A percentile compares a stretch with the other conserved stretches of the same genome.
Conservation (phyloP, 2,797 vertebrate species). For the Morus bassanus region DNA sequence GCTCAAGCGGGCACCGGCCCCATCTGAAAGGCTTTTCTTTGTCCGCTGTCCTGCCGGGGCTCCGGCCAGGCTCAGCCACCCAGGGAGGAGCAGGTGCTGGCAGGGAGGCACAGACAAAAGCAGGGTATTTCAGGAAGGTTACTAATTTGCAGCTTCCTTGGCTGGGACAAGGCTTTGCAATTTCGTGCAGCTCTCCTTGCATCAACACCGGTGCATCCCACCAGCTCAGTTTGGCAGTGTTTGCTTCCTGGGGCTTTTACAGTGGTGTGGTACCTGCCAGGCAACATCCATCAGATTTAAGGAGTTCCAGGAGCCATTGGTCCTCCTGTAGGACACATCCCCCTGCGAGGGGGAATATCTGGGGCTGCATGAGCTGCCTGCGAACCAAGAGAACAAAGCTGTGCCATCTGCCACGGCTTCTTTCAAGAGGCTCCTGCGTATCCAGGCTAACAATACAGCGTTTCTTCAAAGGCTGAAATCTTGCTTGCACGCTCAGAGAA, state of each 20-base stretch:
- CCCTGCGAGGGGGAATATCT: not conserved
- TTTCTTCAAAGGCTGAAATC: constrained; percentile 62
- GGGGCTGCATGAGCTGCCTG: not conserved
- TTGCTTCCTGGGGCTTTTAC: not conserved
- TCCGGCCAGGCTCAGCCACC: constrained; percentile 27
- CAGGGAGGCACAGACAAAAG: constrained; percentile 31
- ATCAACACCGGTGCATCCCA: accelerated
- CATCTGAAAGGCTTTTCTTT: constrained; percentile 6
- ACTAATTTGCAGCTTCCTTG: not conserved
- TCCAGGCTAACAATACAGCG: constrained; percentile 19
- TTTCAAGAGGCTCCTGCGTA: constrained; percentile 28
- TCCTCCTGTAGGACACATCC: not conserved
- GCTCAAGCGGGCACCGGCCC: not conserved
- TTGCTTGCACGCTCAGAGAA: constrained; percentile 28
- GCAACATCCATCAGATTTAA: not conserved
- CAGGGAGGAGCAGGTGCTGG: constrained; percentile 49
- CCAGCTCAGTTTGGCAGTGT: accelerated
- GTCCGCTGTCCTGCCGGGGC: constrained; percentile 1
- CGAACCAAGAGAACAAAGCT: constrained; percentile 43
- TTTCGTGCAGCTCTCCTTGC: not conserved
- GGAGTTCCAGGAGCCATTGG: not conserved
- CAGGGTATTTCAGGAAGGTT: not conserved
- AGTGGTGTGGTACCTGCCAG: not conserved
- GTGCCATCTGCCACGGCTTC: constrained; percentile 58
- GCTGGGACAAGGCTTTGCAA: not conserved